Base-by-base conservation (phyloP, 2,797 vertebrate genomes). In the Erethizon dorsatum region DNA sequence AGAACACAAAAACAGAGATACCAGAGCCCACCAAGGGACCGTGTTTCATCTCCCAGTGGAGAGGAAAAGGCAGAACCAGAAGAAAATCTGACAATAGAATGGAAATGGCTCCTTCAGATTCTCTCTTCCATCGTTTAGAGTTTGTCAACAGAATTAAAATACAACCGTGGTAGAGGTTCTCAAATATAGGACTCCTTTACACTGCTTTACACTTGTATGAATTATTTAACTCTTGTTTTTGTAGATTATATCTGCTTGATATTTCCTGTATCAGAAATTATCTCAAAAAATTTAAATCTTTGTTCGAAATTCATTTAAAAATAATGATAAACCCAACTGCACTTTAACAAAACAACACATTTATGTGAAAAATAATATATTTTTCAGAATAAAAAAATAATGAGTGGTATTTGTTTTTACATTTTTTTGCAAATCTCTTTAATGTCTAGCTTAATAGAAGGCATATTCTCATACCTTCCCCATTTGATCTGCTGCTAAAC, bases 21-120 rank as follows among this genome's bases (percentile, higher is more conserved):
- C 63, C 24, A n/a, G 85, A 65, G 45, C 41, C 9, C 3, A 0
- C 80, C 26, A 17, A 67, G 47, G 83, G 57, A 82, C 10, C 0
- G 0, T 5, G 17, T 69, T 91, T 96, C 80, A 87, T 92, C 73
- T 73, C 82, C 61, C 28, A 50, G 65, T 5, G 24, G 61, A 88
- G 84, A 83, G 69, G 83, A 73, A 80, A 96, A 84, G 69, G 18
- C 57, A 95, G 79, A 56, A 54, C 83, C 45, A 57, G 95, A 80
- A 65, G 90, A 71, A 90, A 95, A 63, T 13, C 69, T 69, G 91
- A 78, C 2, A 26, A 15, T 73, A 47, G 71, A 57, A 24, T 20
- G 47, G 61, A 91, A 83, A 65, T 26, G 57, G 28, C 12, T 84
- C 24, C 18, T 95, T 88, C n/a, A 13, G 1, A 61, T 73, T 78